These are phyloP conservation scores for Lepus oiostolus DNA, from an alignment of 2,797 vertebrate species.

Conservation along the genomic window DNA sequence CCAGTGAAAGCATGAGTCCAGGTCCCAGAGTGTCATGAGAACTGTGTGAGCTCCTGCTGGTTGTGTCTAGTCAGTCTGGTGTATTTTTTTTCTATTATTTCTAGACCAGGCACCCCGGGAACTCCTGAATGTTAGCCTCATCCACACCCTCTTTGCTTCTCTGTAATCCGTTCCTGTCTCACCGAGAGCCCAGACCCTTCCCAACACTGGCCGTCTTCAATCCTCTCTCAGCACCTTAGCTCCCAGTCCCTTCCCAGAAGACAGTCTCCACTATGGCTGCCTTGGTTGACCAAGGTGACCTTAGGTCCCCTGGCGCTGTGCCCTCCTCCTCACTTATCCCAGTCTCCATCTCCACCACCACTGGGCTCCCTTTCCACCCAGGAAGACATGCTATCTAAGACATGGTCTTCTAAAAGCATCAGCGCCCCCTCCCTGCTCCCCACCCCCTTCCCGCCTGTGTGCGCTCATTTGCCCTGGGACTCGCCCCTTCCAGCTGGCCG, in stretches of 20 bases:
- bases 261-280: not conserved
- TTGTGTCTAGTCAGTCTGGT: not conserved
- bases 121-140: not conserved
- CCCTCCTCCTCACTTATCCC: accelerated
- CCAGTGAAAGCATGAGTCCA: not conserved
- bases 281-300: accelerated
- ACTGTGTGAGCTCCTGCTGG: not conserved
- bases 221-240: accelerated
- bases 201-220: not conserved
- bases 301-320: accelerated
- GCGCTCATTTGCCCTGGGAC: too few species aligned
- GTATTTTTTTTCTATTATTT: not conserved
- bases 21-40: not conserved
- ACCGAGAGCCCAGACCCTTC: too few species aligned
- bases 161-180: not conserved
- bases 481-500: not conserved
- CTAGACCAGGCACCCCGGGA: not conserved
- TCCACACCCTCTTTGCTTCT: accelerated
- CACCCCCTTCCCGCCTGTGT: not conserved
- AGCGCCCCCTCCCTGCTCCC: too few species aligned
- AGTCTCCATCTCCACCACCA: accelerated
- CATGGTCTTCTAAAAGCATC: too few species aligned
- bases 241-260: too few species aligned
- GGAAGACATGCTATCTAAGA: not conserved
- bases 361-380: not conserved